Evolutionary conservation across 2,888 invertebrate genomes (phyloP).

Genomic region (Eristalis pertinax): DNA sequence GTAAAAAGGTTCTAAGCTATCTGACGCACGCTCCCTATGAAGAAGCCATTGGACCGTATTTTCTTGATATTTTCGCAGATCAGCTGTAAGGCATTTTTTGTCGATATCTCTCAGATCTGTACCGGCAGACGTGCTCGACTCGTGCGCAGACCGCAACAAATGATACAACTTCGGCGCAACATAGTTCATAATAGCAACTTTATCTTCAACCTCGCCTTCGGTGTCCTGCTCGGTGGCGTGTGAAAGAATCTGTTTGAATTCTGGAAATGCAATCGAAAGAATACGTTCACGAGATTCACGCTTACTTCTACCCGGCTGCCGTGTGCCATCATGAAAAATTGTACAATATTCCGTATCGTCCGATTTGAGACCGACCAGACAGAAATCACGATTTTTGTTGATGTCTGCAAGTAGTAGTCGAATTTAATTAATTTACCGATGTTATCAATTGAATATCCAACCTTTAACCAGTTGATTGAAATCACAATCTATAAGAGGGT

Average conservation of each 20-base stretch:
- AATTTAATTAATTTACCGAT: neutral
- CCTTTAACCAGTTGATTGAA: constrained; percentile 26
- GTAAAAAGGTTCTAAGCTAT: constrained; percentile 73
- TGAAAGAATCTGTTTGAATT: neutral
- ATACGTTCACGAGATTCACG: constrained; percentile 15
- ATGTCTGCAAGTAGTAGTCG: constrained; percentile 7
- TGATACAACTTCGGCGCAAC: constrained; percentile 77
- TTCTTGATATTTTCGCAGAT: constrained; percentile 85
- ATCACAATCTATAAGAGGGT: constrained; percentile 20
- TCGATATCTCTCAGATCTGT: constrained; percentile 74
- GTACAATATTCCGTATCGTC: constrained; percentile 50
- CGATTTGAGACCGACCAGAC: constrained; percentile 40
- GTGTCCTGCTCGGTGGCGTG: neutral
- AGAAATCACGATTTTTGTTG: constrained; percentile 45
- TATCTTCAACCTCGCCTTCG: neutral
- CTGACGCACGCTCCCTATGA: constrained; percentile 81
- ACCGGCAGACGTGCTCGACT: constrained; percentile 63
- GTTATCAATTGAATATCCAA: neutral
- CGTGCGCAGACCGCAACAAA: constrained; percentile 73
- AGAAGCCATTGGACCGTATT: constrained; percentile 88
- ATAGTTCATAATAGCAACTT: constrained; percentile 75
- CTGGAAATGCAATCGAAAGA: constrained; percentile 49
- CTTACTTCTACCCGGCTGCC: neutral
- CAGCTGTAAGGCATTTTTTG: constrained; percentile 81
- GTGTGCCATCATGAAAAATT: constrained; percentile 57